Conservation (phyloP, 2,888 invertebrate genomes). For the Carpatolechia fugitivella region DNA sequence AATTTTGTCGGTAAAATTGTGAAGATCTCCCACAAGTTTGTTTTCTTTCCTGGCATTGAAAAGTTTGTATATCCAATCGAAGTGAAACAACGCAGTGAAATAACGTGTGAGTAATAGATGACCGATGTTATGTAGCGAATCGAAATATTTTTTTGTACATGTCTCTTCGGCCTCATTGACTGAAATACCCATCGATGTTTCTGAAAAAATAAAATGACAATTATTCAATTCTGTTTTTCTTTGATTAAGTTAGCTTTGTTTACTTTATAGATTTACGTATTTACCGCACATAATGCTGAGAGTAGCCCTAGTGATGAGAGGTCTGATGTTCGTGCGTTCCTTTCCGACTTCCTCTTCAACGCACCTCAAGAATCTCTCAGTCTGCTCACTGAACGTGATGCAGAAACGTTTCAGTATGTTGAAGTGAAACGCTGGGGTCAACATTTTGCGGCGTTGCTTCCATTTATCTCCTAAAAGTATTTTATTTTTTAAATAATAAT, state of each 20-base stretch:
- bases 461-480: constrained; percentile 47
- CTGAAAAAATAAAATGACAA: constrained; percentile 20
- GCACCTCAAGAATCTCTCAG: constrained; percentile 32
- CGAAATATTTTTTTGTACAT: constrained; percentile 50
- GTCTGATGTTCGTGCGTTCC: constrained; percentile 52
- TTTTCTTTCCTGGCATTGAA: constrained; percentile 13
- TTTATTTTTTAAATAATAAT: too few relatives aligned
- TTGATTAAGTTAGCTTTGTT: too few relatives aligned
- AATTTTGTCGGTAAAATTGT: constrained; percentile 64
- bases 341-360: constrained; percentile 31
- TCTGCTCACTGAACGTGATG: constrained; percentile 44
- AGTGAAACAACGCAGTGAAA: constrained; percentile 11
- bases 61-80: constrained; percentile 3
- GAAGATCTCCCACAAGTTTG: constrained; percentile 54
- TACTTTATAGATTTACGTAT: too few relatives aligned
- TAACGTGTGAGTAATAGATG: constrained; percentile 7
- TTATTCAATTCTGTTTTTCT: too few relatives aligned
- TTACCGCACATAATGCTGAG: constrained; percentile 28
- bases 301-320: constrained; percentile 52
- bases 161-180: constrained; percentile 40
- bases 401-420: constrained; percentile 49
- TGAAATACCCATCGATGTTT: constrained; percentile 75
- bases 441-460: constrained; percentile 48
- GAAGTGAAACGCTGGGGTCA: constrained; percentile 60
- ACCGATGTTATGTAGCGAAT: constrained; percentile 49